Conservation (phyloP, 2,888 invertebrate species). For the Leucophenga maculata region DNA sequence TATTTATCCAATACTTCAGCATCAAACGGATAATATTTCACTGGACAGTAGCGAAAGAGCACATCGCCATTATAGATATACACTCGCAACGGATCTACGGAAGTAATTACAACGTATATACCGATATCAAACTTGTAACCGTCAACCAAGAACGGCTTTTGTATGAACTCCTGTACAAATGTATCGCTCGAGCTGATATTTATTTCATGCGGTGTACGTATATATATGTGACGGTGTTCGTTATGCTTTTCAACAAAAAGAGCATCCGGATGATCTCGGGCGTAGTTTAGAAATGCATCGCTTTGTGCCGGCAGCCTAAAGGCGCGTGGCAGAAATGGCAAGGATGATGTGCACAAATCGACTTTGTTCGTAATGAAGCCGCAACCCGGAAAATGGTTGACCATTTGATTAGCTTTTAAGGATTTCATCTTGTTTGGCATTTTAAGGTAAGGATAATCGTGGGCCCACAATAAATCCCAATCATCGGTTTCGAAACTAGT, state of each 20-base stretch:
- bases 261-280: constrained; percentile 77
- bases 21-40: constrained; percentile 93
- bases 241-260: constrained; percentile 94
- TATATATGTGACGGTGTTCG: constrained; percentile 88
- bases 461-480: constrained; percentile 95
- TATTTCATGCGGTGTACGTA: constrained; percentile 80
- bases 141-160: constrained; percentile 90
- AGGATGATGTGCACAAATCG: constrained; percentile 85
- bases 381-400: constrained; percentile 95
- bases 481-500: constrained; percentile 74
- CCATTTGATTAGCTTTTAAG: constrained; percentile 82
- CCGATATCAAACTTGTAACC: constrained; percentile 98
- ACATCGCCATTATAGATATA: constrained; percentile 93
- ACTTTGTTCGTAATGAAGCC: constrained; percentile 95
- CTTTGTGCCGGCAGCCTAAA: constrained; percentile 88
- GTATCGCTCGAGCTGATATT: constrained; percentile 80
- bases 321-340: constrained; percentile 87
- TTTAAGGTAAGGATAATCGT: constrained; percentile 87
- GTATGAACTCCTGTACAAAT: constrained; percentile 93
- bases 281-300: constrained; percentile 80
- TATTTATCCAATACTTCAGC: constrained; percentile 86
- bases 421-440: constrained; percentile 73
- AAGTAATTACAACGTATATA: constrained; percentile 92
- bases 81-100: constrained; percentile 88
- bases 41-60: constrained; percentile 90